Evolutionary conservation across 2,797 vertebrate genomes (phyloP), one percentile per base, ranked within the genome.

Genomic region (Sebastes matsubarae): DNA sequence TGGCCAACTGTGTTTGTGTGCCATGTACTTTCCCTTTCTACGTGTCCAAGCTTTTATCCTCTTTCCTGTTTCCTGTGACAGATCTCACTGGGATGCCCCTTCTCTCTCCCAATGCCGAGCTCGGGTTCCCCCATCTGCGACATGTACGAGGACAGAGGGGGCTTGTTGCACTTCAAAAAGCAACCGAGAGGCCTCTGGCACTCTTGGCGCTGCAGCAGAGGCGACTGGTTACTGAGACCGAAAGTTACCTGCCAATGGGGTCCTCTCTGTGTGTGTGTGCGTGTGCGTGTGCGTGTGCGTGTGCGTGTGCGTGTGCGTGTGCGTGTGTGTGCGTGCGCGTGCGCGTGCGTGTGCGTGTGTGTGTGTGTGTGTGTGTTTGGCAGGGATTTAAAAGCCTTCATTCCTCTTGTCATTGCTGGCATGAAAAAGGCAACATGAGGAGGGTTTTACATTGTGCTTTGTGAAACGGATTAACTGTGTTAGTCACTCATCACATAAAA

Each of bases 161-260:
- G 81, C 93, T 90, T 90, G 88, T 93, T 88, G 87, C 81, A 89
- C 91, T 91, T 94, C 90, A 93, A 93, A 93, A 94, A 61, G 65
- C 80, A 76, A 57, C 73, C 24, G 67, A 79, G 82, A 80, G 72
- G 86, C 86, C 84, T 82, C 77, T 46, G 77, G 75, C 82, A 83
- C 78, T 79, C 68, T 84, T 87, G 89, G 91, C 85, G 22, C 59
- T 66, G 68, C 75, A 72, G 71, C 70, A 86, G 59, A 86, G 80
- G 72, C 52, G 50, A 88, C 75, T 81, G 87, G 89, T 89, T 77
- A 79, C 65, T 54, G 86, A 73, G 64, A 85, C 75, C 58, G 67
- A 87, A 86, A 83, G 71, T 84, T 88, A 88, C 87, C 89, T 91
- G 90, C 88, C 89, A 87, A 79, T 58, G 46, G 30, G 66, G 75